phyloP scores from a whole-genome alignment of 2,797 vertebrate genomes.

The Alosa sapidissima region DNA sequence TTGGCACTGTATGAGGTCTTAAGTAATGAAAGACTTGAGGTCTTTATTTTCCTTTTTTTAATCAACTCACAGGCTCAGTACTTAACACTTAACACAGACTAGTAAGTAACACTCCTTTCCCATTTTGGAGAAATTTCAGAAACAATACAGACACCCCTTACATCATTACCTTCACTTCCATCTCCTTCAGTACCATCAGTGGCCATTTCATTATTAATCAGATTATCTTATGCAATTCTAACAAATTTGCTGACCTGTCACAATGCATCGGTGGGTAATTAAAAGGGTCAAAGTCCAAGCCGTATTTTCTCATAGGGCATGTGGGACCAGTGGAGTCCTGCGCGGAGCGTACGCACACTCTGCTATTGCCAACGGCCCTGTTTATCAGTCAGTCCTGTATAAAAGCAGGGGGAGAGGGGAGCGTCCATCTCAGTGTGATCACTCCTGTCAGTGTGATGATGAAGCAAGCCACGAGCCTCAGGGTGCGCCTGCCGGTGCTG shows the following conservation, averaged over 20 bases:
- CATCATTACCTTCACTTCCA: background rate
- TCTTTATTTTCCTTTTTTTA: background rate
- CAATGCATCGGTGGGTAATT: background rate
- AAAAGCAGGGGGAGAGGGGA: background rate
- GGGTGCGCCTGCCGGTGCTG: constrained; percentile 64
- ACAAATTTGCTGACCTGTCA: background rate
- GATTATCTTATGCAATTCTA: background rate
- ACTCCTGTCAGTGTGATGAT: constrained; percentile 48
- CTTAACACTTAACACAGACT: no score
- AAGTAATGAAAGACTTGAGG: background rate
- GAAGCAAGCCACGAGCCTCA: constrained; percentile 56
- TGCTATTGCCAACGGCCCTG: background rate
- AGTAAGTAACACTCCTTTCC: background rate
- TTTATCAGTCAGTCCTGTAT: constrained; percentile 14
- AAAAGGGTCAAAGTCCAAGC: constrained; percentile 7
- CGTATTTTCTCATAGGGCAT: background rate
- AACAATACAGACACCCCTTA: background rate
- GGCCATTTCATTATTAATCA: constrained; percentile 6
- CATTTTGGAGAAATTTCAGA: background rate
- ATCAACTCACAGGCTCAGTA: background rate
- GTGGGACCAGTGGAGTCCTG: background rate
- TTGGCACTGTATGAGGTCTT: background rate
- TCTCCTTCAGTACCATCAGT: background rate
- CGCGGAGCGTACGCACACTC: background rate
- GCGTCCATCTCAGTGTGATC: constrained; percentile 3